Base-by-base conservation (phyloP, 2,113 vertebrate genomes). In the Sisor rabdophorus region DNA sequence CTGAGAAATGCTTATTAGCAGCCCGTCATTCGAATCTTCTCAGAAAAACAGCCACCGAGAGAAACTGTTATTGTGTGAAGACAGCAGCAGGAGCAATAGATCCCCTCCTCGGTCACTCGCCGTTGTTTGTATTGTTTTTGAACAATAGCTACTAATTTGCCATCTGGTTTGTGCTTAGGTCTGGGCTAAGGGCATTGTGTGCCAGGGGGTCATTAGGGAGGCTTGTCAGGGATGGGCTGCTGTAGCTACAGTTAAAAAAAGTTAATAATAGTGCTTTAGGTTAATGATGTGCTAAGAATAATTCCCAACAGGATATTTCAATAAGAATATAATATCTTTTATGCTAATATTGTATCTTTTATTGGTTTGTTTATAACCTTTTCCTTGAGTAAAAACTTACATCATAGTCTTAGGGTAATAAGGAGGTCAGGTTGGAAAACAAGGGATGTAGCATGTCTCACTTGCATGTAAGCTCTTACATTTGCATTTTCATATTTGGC, bases 111-210 rank as follows among this genome's bases (percentile, higher is more conserved):
- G 22, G 30, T 11, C 13, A 11, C 50, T 54, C 13, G 6, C 73
- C 55, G 61, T 55, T 36, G 73, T 86, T 87, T 73, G 60, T 87
- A 89, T 90, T 89, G 89, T 89, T 89, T 90, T 84, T 86, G 83
- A 89, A 90, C 90, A 91, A 91, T 89, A 83, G 87, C 79, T 83
- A 81, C 87, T 91, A 91, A 91, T 91, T 91, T 90, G 87, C 91
- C 90, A 91, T 91, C 90, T 93, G 91, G 86, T 87, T 85, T 80
- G 87, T 90, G 68, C 77, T 26, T 28, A 50, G 79, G 53, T 67
- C 50, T 64, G 70, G 63, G 73, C 78, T 85, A 80, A 78, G 85
- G 82, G 86, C 86, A 88, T 88, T 90, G 89, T 90, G 86, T 79
- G 22, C 67, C 80, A 78, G 83, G 67, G 79, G 78, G 83, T 88